These are phyloP conservation scores for Dendrophyllia cribrosa DNA, from an alignment of 64 coral and sea anemone species.

Conservation along the genomic window DNA sequence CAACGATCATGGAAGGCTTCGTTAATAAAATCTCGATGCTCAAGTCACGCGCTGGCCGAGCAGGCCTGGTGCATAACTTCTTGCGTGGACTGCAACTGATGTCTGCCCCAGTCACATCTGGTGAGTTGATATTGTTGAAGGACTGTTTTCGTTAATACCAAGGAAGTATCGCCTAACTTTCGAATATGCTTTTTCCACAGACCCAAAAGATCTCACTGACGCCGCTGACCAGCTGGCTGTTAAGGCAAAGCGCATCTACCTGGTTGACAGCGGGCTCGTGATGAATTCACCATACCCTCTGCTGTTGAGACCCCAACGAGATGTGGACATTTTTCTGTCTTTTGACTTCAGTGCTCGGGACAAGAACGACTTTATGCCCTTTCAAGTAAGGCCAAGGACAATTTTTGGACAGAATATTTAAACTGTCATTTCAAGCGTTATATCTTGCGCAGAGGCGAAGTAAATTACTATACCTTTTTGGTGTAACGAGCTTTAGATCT, in stretches of 20 bases:
- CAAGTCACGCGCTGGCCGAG: constrained; percentile 32
- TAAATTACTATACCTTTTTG: too few relatives aligned
- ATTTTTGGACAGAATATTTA: too few relatives aligned
- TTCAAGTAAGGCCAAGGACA: constrained; percentile 36
- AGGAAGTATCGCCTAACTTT: neutral
- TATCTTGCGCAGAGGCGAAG: too few relatives aligned
- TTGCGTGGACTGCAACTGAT: constrained; percentile 36
- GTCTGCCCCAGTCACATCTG: neutral
- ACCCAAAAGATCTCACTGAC: constrained; percentile 8
- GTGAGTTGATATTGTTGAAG: neutral
- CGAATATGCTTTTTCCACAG: neutral
- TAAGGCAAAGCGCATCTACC: constrained; percentile 61
- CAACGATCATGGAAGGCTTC: neutral
- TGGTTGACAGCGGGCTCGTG: constrained; percentile 90
- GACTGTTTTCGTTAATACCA: neutral
- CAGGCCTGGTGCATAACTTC: constrained; percentile 60
- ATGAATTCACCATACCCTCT: constrained; percentile 86
- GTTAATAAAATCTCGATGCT: neutral
- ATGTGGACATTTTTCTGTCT: constrained; percentile 77
- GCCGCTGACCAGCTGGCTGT: constrained; percentile 8
- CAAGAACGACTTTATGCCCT: constrained; percentile 53
- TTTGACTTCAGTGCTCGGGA: constrained; percentile 95
- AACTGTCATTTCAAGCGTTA: too few relatives aligned
- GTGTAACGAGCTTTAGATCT: too few relatives aligned
- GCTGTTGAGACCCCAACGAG: constrained; percentile 72